A percentile compares a stretch with the other conserved stretches of the same genome.
phyloP scores from a whole-genome alignment of 2,797 vertebrate species.

The Graptemys geographica region DNA sequence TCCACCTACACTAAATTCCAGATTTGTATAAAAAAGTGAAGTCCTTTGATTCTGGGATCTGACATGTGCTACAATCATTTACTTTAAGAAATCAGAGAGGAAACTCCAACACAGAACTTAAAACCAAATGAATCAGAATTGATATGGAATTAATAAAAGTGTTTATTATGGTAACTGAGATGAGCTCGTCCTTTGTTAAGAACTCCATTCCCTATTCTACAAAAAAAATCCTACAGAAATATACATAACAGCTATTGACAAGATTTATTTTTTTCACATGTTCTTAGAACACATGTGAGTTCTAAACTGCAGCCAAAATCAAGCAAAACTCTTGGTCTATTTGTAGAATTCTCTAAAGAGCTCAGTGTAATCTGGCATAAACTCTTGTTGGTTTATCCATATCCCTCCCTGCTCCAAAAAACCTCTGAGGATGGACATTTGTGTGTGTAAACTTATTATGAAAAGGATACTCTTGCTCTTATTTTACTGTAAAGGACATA shows the following conservation, averaged over 20 bases:
- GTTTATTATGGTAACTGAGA: neutral
- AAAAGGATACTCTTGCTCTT: neutral
- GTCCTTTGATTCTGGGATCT: neutral
- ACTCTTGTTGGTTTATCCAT: neutral
- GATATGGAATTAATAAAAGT: neutral
- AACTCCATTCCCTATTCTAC: neutral
- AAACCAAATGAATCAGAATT: neutral
- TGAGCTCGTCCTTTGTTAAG: neutral
- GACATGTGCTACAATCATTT: neutral
- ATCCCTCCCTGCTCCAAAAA: constrained; percentile 4
- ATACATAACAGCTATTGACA: neutral
- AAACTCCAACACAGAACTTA: neutral
- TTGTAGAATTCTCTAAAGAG: neutral
- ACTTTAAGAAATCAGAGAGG: neutral
- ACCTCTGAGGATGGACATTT: neutral
- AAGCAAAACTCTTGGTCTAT: neutral
- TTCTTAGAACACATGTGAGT: neutral
- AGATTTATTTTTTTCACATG: neutral
- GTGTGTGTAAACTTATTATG: neutral
- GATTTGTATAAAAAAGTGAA: neutral
- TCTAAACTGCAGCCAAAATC: neutral
- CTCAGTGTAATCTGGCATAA: fast-evolving
- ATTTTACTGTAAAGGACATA: neutral
- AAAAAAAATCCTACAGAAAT: neutral
- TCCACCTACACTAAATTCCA: neutral